Percentiles rank a stretch among this genome's conserved stretches.
Conservation (phyloP, 2,113 vertebrate species). For the Ceyx margarethae region DNA sequence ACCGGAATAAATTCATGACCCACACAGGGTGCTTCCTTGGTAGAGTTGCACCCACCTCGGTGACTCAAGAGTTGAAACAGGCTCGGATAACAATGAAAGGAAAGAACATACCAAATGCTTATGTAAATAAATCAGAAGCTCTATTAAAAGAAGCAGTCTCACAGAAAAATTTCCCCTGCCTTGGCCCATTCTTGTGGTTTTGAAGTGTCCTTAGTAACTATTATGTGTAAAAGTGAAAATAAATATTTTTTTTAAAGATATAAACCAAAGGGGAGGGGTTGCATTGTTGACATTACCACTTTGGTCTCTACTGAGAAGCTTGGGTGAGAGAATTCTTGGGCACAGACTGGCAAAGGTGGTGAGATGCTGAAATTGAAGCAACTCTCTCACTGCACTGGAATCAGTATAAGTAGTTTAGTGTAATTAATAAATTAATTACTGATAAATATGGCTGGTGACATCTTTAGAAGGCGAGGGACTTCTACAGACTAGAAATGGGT, state of each 20-base stretch:
- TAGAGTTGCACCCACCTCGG: background rate
- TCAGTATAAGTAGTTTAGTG: background rate
- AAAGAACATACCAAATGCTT: background rate
- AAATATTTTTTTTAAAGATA: background rate
- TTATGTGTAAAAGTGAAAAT: background rate
- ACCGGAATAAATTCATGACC: background rate
- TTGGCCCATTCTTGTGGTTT: background rate
- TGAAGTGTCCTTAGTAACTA: background rate
- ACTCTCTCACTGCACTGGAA: background rate
- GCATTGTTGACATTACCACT: background rate
- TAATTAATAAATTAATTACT: background rate
- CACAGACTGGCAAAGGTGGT: background rate
- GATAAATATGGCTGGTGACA: background rate
- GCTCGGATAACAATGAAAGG: background rate
- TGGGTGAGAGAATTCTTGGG: background rate
- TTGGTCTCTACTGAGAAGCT: background rate
- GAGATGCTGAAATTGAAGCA: background rate
- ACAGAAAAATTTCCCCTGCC: background rate
- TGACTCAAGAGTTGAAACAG: background rate
- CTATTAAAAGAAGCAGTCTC: background rate
- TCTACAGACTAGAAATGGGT: background rate
- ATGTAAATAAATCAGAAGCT: background rate
- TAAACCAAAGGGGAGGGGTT: background rate
- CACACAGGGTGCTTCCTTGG: background rate
- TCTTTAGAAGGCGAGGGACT: background rate